Conservation (phyloP, 2,888 invertebrate species). For the Nesidiocoris tenuis region DNA sequence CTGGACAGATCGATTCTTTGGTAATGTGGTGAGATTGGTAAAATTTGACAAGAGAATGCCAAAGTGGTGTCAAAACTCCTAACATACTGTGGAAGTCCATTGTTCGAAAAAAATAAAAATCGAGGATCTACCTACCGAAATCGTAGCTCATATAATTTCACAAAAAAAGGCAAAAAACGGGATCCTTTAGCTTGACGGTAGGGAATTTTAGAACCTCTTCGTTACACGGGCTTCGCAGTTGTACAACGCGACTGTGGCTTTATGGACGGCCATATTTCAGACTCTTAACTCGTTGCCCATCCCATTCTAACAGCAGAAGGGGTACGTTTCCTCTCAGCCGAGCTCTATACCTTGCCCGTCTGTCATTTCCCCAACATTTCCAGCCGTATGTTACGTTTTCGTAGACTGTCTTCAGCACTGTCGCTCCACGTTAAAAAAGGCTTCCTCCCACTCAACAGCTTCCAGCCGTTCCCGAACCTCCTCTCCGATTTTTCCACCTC, state of each 20-base stretch:
- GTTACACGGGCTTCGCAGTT: not conserved
- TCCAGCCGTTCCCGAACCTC: not conserved
- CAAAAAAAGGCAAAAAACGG: too few relatives aligned
- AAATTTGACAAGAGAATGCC: too few relatives aligned
- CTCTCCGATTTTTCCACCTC: not conserved
- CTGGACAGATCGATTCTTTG: too few relatives aligned
- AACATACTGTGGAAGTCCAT: too few relatives aligned
- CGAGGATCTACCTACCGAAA: too few relatives aligned
- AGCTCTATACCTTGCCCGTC: slow-evolving; percentile 7
- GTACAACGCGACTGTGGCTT: not conserved
- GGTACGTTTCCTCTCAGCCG: not conserved
- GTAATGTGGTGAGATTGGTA: too few relatives aligned
- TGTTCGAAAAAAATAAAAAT: too few relatives aligned
- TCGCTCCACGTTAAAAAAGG: slow-evolving; percentile 12
- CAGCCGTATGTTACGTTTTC: slow-evolving; percentile 36
- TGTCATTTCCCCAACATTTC: slow-evolving; percentile 32
- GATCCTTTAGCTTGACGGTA: not conserved
- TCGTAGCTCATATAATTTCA: too few relatives aligned
- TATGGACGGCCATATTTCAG: not conserved
- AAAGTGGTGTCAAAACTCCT: too few relatives aligned
- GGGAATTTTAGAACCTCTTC: not conserved
- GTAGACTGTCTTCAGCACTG: slow-evolving; percentile 26
- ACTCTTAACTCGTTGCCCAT: not conserved
- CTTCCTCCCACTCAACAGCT: slow-evolving; percentile 1
- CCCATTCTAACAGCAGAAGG: not conserved